These are phyloP conservation scores for Arion vulgaris DNA, from an alignment of 1,140 invertebrate species.

Conservation along the genomic window DNA sequence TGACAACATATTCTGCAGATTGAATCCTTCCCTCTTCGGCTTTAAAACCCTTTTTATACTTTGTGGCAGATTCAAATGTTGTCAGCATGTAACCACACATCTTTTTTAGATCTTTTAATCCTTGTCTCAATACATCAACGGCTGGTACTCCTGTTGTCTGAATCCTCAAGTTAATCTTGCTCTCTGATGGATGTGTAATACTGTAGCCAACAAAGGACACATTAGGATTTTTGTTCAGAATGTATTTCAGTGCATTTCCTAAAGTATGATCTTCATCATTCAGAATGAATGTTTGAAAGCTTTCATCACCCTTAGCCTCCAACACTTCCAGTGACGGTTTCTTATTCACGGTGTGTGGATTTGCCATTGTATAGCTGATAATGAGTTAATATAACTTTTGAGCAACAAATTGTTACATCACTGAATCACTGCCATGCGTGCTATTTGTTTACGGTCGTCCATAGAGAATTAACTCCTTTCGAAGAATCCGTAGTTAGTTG, in stretches of 20 bases:
- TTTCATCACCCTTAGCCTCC: constrained; percentile 69
- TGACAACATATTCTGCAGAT: too few species aligned
- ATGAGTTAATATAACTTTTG: too few species aligned
- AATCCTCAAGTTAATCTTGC: constrained; percentile 90
- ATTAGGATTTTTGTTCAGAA: constrained; percentile 87
- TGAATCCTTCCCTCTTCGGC: too few species aligned
- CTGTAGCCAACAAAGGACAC: constrained; percentile 53
- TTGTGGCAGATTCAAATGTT: constrained; percentile 55
- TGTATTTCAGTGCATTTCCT: constrained; percentile 85
- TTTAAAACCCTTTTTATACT: too few species aligned
- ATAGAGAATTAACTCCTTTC: too few species aligned
- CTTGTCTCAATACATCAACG: constrained; percentile 58
- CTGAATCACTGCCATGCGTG: too few species aligned
- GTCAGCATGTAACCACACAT: constrained; percentile 58
- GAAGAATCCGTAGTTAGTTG: too few species aligned
- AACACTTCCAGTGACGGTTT: too few species aligned
- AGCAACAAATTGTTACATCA: too few species aligned
- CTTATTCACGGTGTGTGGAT: too few species aligned
- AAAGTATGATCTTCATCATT: constrained; percentile 88
- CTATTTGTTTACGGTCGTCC: too few species aligned
- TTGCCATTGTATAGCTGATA: too few species aligned
- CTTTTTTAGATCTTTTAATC: constrained; percentile 55
- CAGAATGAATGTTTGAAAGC: constrained; percentile 86
- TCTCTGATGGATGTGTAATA: constrained; percentile 88
- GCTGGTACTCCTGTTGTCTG: constrained; percentile 77